Conservation (phyloP, 1,140 invertebrate genomes). For the Zeugodacus cucurbitae region DNA sequence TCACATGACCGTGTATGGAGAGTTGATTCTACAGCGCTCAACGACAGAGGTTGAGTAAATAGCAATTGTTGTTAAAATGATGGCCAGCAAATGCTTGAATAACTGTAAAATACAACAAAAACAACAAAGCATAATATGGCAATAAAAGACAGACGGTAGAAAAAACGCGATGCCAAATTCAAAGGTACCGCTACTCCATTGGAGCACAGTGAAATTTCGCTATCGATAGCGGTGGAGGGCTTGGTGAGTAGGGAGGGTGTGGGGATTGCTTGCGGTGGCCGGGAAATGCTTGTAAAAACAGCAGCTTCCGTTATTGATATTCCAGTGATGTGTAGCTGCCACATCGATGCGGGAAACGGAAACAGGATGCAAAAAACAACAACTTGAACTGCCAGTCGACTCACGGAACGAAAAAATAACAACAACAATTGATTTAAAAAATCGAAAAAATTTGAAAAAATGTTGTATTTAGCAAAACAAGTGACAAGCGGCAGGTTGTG, state of each 20-base stretch:
- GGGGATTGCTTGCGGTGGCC: neutral
- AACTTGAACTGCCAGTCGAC: slow-evolving; percentile 10
- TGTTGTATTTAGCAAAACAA: neutral
- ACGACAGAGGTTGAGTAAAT: slow-evolving; percentile 19
- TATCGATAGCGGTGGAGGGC: neutral
- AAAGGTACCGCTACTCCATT: neutral
- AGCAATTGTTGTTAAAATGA: slow-evolving; percentile 40
- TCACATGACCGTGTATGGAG: neutral
- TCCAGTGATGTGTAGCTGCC: slow-evolving; percentile 43
- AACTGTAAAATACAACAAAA: neutral
- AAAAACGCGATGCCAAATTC: neutral
- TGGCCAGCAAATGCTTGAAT: slow-evolving; percentile 32
- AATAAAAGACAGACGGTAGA: slow-evolving; percentile 29
- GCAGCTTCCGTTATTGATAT: slow-evolving; percentile 45
- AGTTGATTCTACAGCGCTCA: neutral
- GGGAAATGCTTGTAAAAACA: slow-evolving; percentile 41
- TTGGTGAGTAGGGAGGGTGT: neutral
- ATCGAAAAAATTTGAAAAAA: neutral
- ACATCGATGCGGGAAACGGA: neutral
- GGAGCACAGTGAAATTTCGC: slow-evolving; percentile 7
- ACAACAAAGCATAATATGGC: neutral
- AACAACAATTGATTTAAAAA: neutral
- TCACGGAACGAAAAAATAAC: neutral
- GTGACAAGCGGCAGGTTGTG: neutral
- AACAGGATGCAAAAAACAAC: slow-evolving; percentile 1